Evolutionary conservation across 2,113 vertebrate species (phyloP).

Genomic region (Gasterosteus nipponicus): DNA sequence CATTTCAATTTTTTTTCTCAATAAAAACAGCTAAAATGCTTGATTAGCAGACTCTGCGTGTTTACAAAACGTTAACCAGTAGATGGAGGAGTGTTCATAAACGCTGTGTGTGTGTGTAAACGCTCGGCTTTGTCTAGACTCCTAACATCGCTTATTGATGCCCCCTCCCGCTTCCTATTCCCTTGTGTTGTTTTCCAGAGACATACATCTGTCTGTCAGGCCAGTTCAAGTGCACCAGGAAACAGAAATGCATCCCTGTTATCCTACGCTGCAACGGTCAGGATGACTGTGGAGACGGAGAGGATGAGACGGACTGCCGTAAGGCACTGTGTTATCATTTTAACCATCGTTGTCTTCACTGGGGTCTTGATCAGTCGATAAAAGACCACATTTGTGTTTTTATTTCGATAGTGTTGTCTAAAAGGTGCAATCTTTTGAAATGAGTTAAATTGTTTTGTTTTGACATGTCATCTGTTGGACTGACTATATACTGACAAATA

Average conservation of each 20-base stretch:
- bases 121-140: conserved; percentile 4
- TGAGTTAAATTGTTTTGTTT: background rate
- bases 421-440: background rate
- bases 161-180: background rate
- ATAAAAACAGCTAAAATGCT: background rate
- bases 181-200: conserved; percentile 79
- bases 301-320: conserved; percentile 98
- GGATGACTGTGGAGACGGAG: conserved; percentile 95
- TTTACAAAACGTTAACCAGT: background rate
- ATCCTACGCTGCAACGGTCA: conserved; percentile 97
- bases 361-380: background rate
- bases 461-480: background rate
- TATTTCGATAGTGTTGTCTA: background rate
- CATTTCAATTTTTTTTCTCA: background rate
- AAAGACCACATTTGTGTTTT: background rate
- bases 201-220: conserved; percentile 96
- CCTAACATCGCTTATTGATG: background rate
- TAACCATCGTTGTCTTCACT: conserved; percentile 19
- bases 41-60: background rate
- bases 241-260: conserved; percentile 94
- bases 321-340: conserved; percentile 70
- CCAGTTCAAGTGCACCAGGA: conserved; percentile 96
- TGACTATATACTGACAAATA: conserved; percentile 13
- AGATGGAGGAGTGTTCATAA: background rate
- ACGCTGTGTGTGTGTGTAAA: background rate